phyloP scores from a whole-genome alignment of 2,113 vertebrate species.

The Stigmatopora nigra region DNA sequence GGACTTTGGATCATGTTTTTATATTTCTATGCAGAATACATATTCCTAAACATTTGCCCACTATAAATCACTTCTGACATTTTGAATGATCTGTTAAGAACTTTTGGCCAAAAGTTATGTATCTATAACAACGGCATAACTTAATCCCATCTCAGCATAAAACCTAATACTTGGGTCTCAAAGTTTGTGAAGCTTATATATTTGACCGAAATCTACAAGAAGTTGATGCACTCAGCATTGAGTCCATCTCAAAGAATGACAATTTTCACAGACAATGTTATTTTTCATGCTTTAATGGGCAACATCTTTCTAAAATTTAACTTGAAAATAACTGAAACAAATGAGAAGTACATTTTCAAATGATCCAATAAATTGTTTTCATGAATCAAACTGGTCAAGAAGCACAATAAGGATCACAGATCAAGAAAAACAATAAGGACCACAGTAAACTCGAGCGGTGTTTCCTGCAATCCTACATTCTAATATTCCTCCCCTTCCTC shows the following conservation, averaged over 20 bases:
- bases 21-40: no score
- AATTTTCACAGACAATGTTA: neutral
- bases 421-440: neutral
- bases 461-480: neutral
- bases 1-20: no score
- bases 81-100: no score
- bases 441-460: neutral
- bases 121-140: no score
- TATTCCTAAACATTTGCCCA: no score
- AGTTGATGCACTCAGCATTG: no score
- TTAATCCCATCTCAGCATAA: no score
- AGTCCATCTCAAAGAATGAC: neutral
- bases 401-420: neutral
- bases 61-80: no score
- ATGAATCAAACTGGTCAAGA: neutral
- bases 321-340: neutral
- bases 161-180: no score
- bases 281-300: neutral
- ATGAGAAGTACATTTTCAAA: neutral
- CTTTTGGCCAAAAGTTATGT: no score
- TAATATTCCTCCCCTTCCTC: constrained; percentile 5
- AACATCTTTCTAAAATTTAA: neutral
- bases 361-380: neutral
- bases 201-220: no score
- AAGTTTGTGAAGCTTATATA: no score